Base-by-base conservation (phyloP, 2,888 invertebrate species). In the Anthophora plumipes region DNA sequence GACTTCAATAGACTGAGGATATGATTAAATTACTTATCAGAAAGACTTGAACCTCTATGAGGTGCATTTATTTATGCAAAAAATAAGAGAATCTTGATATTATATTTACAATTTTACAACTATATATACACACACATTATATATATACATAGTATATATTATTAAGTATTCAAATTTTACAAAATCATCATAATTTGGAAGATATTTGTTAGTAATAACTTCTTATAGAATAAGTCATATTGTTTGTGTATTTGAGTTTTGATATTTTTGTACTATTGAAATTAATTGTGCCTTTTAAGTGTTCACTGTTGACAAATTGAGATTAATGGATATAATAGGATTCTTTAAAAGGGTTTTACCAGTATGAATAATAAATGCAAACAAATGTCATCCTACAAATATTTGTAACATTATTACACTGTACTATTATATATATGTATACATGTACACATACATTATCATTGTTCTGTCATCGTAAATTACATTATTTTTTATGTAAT, bases 221-320 rank as follows among this genome's bases (percentile, higher is more conserved):
- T 79, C 55, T 73, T 80, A 78, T 64, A 37, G 73, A 55, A 80
- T 79, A 80, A 75, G 78, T 74, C 43, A 76, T 80, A 82, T 83
- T 76, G 74, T 83, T 74, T 84, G 78, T 86, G 82, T 78, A 80
- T 87, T 90, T 79, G 55, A 80, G 79, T 89, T 89, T 87, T 90
- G 87, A 89, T 91, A 90, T 89, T 91, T 91, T 91, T 90, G 87
- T 91, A 91, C 89, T 80, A 85, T 89, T 87, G 84, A 88, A 85
- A 89, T 82, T 90, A 83, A 87, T 90, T 89, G 91, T 91, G 91
- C 90, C 90, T 91, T 91, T 88, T 88, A 79, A 89, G 84, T 85
- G 83, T 88, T 90, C 88, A 77, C 46, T 83, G 77, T 80, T 84
- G 73, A 84, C 64, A 54, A 54, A 78, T 67, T 55, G 72, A 85